Conservation (phyloP, 1,140 invertebrate species). For the Brachionus asplanchnoidis region DNA sequence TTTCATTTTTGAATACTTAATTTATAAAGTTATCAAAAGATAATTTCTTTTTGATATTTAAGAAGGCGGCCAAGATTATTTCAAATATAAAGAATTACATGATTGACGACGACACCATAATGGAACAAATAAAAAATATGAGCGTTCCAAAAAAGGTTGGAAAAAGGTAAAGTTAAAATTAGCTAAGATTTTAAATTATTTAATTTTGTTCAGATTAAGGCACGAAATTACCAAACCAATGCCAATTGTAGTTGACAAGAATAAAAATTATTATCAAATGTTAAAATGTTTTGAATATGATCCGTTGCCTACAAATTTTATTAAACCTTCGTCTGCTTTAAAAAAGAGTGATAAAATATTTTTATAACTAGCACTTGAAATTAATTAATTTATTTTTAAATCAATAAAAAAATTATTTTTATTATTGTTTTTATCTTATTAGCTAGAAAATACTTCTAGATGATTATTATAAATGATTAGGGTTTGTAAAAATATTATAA, state of each 20-base stretch:
- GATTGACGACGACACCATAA: constrained; percentile 53
- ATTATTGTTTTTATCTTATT: too few relatives aligned
- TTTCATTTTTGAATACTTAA: neutral
- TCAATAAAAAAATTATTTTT: neutral
- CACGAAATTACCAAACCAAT: constrained; percentile 53
- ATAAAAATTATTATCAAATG: constrained; percentile 54
- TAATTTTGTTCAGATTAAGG: constrained; percentile 48
- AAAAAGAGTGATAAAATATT: neutral
- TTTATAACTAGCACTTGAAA: neutral
- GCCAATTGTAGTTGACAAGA: constrained; percentile 48
- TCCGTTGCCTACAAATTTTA: neutral
- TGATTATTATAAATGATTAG: too few relatives aligned
- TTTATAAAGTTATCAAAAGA: neutral
- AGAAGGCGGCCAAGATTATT: constrained; percentile 6
- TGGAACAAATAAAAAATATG: constrained; percentile 48
- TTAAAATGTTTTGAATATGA: constrained; percentile 47
- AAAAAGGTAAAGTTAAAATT: constrained; percentile 49
- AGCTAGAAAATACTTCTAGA: too few relatives aligned
- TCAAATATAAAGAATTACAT: constrained; percentile 41
- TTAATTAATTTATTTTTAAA: neutral
- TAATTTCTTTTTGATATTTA: neutral
- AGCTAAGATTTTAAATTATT: neutral
- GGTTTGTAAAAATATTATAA: too few relatives aligned
- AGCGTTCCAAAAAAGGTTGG: constrained; percentile 50
- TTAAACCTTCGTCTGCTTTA: neutral